Evolutionary conservation across 2,797 vertebrate species (phyloP), one percentile per base, ranked within the genome.

Genomic region (Manis javanica): DNA sequence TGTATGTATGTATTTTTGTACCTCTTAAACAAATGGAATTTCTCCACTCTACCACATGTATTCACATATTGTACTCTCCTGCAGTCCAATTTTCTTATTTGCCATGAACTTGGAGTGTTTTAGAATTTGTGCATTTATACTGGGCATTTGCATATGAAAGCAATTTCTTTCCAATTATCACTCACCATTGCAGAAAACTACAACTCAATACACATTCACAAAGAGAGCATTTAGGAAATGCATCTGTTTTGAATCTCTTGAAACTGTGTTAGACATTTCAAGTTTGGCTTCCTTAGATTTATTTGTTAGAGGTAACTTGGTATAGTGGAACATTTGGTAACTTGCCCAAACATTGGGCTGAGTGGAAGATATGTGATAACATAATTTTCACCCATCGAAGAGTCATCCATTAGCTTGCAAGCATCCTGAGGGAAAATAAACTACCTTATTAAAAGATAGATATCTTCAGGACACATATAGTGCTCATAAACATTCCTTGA

Each of bases 121-220:
- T 63, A 46, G 59, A 90, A 66, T 37, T 26, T 39, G 19, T 15
- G 42, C 3, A 24, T 87, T 61, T 61, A 31, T 57, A 24, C 24
- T 61, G 46, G 16, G 0, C 3, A 87, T 92, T 92, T 95, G 29
- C n/a, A 82, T 82, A 49, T 49, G 16, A 81, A 84, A 69, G 9
- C 55, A 19, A 42, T 90, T 93, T 84, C 42, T 91, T 72, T 94
- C 71, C 81, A 61, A 68, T 87, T 53, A 72, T 63, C 64, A 68
- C 21, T 91, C 34, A 63, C 26, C 7, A 4, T 64, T 85, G 85
- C 21, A 26, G 42, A 72, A 91, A 93, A 61, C 8, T 46, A 26
- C 11, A 82, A 72, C 24, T 61, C 59, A 61, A 63, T 21, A 87
- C 8, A 46, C 11, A 75, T 75, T 86, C 34, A 83, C 10, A 21